Evolutionary conservation across 2,888 invertebrate genomes (phyloP), one percentile per base, ranked within the genome.

Genomic region (Crossocerus cetratus): DNA sequence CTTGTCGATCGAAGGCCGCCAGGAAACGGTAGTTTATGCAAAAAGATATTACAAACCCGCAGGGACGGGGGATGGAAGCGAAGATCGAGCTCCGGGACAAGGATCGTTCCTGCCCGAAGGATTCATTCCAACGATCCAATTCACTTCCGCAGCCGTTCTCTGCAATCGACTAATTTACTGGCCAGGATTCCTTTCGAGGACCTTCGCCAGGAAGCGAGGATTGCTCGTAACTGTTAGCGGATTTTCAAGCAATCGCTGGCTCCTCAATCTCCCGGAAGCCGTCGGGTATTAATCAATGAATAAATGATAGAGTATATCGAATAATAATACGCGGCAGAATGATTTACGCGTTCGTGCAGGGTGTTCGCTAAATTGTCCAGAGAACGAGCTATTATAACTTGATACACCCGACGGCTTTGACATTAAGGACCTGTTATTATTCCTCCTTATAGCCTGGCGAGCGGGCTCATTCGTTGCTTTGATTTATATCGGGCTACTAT

Each of bases 1-100:
- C 75, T 82, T 83, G 76, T 76, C 65, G 74, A 55, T 59, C 74
- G 79, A 83, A 83, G 79, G 83, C 69, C 76, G 74, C 45, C 77
- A 76, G 78, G 76, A 83, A 82, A 77, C 61, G 73, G 69, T 67
- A 68, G 68, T 77, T 83, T 62, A 70, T 72, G 72, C 69, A 74
- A 76, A 77, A 71, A 44, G 63, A 61, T 49, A 43, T 56, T 23
- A 11, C 42, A 42, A 63, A 11, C 32, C 49, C n/a, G 49, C 13
- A 14, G 49, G 49, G 16, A 43, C 66, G 21, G 43, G 32, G 32
- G 32, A 5, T 66, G 66, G 23, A 64, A 68, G 63, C 54, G 23
- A 13, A 64, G 64, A 49, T 53, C 53, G 70, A 64, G 61, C 59
- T 45, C 21, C 62, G 44, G 22, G 65, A 23, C 20, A 5, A 61